Percentiles rank a stretch among this genome's conserved stretches.
Evolutionary conservation across 1,140 invertebrate species (phyloP).

Genomic region (Drosophila bocqueti): DNA sequence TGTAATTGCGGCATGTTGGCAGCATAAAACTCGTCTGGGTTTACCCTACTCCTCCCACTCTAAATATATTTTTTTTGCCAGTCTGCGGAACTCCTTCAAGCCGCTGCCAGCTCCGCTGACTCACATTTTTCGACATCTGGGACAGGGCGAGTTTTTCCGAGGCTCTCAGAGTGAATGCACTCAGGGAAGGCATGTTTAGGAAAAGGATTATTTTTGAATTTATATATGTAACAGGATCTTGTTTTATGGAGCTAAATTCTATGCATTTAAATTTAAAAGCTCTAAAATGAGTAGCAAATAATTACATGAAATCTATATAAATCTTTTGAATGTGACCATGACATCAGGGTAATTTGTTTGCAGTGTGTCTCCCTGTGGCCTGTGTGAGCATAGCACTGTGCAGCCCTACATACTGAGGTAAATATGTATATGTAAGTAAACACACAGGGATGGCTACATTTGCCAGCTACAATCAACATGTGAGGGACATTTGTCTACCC

Average conservation of each 20-base stretch:
- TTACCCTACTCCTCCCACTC: neutral
- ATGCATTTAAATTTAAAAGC: neutral
- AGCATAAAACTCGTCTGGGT: slow-evolving; percentile 25
- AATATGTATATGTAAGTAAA: neutral
- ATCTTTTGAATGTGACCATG: neutral
- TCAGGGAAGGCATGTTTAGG: neutral
- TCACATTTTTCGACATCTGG: slow-evolving; percentile 50
- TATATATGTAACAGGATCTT: neutral
- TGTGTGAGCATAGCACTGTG: slow-evolving; percentile 13
- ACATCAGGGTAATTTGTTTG: slow-evolving; percentile 9
- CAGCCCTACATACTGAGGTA: neutral
- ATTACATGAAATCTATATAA: neutral
- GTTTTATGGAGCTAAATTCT: neutral
- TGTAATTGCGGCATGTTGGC: slow-evolving; percentile 65
- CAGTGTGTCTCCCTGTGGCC: slow-evolving; percentile 20
- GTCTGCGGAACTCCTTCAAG: slow-evolving; percentile 38
- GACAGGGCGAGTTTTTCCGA: slow-evolving; percentile 30
- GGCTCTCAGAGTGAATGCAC: slow-evolving; percentile 14
- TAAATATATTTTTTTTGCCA: slow-evolving; percentile 7
- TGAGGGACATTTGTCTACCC: slow-evolving; percentile 40
- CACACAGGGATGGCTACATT: slow-evolving; percentile 15
- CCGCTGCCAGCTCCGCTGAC: slow-evolving; percentile 24
- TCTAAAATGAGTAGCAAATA: too few species aligned
- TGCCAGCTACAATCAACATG: slow-evolving; percentile 32
- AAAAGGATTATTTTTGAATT: neutral